Percentiles rank a stretch among this genome's conserved stretches.
Conservation (phyloP, 2,113 vertebrate genomes). For the Charina bottae region DNA sequence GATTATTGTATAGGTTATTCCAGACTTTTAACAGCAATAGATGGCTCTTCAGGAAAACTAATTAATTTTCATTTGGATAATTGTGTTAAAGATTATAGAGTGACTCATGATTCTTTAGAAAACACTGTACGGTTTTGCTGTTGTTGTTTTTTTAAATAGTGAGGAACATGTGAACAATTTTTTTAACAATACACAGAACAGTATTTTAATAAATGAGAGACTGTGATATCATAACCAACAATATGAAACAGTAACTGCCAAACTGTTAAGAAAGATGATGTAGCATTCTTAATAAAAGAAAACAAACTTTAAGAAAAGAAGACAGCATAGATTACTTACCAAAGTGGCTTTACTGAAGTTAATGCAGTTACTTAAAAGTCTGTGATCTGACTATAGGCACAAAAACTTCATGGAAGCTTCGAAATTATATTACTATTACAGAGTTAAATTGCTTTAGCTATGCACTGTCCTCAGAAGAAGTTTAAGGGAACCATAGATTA, state of each 20-base stretch:
- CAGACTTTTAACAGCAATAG: neutral
- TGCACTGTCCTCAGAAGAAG: neutral
- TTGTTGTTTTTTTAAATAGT: no score
- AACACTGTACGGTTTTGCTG: neutral
- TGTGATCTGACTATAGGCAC: neutral
- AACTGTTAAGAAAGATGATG: neutral
- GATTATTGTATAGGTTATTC: neutral
- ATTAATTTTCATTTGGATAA: neutral
- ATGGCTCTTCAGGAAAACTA: neutral
- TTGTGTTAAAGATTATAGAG: neutral
- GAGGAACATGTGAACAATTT: neutral
- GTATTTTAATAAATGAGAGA: neutral
- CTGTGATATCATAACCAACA: neutral
- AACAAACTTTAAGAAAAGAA: neutral
- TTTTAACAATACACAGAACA: neutral
- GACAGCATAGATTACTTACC: neutral
- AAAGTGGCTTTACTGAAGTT: neutral
- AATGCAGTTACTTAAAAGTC: neutral
- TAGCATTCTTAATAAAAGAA: neutral
- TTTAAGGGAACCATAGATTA: neutral
- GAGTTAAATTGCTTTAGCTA: neutral
- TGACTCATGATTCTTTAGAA: neutral
- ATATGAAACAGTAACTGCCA: neutral
- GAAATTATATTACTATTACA: neutral
- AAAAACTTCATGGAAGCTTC: neutral